Conservation (phyloP, 1,140 invertebrate genomes). For the Hyles vespertilio region DNA sequence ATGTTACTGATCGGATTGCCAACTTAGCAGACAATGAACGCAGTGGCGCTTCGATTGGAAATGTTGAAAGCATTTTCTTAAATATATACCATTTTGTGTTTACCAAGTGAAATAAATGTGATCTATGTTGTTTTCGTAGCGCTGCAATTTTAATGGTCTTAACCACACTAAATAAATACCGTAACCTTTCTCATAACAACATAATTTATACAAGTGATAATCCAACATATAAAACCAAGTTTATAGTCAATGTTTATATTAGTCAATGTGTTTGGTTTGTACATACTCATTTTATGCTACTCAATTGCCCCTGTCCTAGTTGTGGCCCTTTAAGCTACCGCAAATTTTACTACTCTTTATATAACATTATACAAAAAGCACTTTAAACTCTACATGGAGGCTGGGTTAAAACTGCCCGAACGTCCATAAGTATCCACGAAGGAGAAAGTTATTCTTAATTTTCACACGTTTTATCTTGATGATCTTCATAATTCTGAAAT, state of each 20-base stretch:
- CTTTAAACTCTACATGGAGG: neutral
- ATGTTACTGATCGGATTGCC: no score
- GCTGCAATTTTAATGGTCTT: neutral
- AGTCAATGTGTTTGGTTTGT: constrained; percentile 11
- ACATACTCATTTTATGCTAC: constrained; percentile 12
- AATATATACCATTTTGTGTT: neutral
- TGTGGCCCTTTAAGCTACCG: neutral
- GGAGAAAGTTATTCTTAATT: constrained; percentile 6
- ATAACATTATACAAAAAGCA: neutral
- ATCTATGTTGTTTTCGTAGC: constrained; percentile 24
- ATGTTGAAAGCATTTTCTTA: neutral
- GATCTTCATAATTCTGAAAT: no score
- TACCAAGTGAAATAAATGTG: neutral
- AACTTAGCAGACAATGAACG: no score
- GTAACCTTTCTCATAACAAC: neutral
- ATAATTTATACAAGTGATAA: no score
- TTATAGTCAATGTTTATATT: constrained; percentile 11
- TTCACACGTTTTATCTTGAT: no score
- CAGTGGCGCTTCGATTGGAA: neutral
- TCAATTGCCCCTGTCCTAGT: constrained; percentile 3
- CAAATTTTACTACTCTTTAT: neutral
- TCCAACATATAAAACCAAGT: neutral
- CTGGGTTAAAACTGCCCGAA: constrained; percentile 2
- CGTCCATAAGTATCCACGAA: constrained; percentile 18
- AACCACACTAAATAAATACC: neutral